A percentile compares a stretch with the other conserved stretches of the same genome.
phyloP scores from a whole-genome alignment of 1,140 invertebrate species.

The Trichogramma pretiosum region DNA sequence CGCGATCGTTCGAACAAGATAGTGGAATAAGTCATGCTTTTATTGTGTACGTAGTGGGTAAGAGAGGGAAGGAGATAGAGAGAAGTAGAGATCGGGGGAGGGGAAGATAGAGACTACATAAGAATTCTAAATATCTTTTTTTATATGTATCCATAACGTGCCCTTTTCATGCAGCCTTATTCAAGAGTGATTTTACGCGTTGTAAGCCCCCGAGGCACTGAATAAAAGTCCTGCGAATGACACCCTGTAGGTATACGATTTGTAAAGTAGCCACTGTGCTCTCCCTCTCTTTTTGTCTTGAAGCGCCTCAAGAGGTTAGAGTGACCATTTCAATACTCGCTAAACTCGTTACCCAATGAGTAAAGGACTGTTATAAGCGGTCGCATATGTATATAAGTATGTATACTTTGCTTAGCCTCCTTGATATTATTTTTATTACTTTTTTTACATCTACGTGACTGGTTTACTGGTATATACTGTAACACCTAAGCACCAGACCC shows the following conservation, averaged over 20 bases:
- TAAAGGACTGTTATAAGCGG: too few species aligned
- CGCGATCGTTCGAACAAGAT: not conserved
- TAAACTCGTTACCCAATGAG: conserved; percentile 25
- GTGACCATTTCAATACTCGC: conserved; percentile 29
- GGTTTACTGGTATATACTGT: too few species aligned
- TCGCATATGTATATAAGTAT: too few species aligned
- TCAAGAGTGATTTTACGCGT: conserved; percentile 19
- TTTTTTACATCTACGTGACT: too few species aligned
- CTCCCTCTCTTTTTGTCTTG: not conserved
- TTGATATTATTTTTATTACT: too few species aligned
- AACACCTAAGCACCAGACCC: too few species aligned
- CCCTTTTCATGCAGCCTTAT: conserved; percentile 11
- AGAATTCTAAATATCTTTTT: conserved; percentile 11
- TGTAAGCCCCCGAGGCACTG: conserved; percentile 4
- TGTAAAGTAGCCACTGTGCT: conserved; percentile 8
- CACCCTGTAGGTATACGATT: conserved; percentile 11
- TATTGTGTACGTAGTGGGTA: conserved; percentile 6
- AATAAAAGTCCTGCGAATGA: conserved; percentile 15
- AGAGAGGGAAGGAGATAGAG: too few species aligned
- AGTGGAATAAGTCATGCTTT: conserved; percentile 14
- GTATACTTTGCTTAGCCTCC: too few species aligned
- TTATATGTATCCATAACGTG: conserved; percentile 6
- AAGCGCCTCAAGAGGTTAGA: conserved; percentile 19
- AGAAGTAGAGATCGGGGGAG: too few species aligned
- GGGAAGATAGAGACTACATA: too few species aligned